Evolutionary conservation across 2,113 vertebrate genomes (phyloP), one percentile per base, ranked within the genome.

Genomic region (Thamnophis sirtalis): DNA sequence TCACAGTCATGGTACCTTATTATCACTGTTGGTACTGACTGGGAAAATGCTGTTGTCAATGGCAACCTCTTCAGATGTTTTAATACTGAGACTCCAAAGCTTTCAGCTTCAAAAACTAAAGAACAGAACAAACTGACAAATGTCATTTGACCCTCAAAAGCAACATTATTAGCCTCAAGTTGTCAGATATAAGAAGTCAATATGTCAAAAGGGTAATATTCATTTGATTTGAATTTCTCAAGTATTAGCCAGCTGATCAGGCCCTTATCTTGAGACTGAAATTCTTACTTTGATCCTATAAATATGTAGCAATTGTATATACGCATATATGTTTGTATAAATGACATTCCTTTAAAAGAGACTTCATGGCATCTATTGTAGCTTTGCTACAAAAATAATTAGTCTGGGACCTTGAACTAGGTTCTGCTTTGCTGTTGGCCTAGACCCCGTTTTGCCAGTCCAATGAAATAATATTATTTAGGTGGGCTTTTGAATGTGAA

Each of bases 11-110:
- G 28, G 33, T 21, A 49, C 33, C 84, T 86, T 86, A n/a, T 86
- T 51, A 86, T 38, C 48, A 22, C 17, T 1, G 9, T 51, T 11
- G 51, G 21, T 28, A 26, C 33, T 92, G 86, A 86, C 56, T n/a
- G 56, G 33, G 51, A 22, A 86, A 89, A 92, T 90, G 50, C 50
- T 68, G 88, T 86, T 92, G 84, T 84, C 68, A 86, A 54, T 86
- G 58, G 56, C 60, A 90, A 92, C 88, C 80, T 86, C 9, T 87
- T 58, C 50, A 90, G 24, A n/a, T 86, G 9, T 91, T 90, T 90
- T 89, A 21, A 90, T 11, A 24, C 8, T 68, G 33, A 43, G 84
- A 53, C 55, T 51, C 21, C 33, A 55, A 90, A 90, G 5, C n/a
- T 68, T 84, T 73, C n/a, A 54, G 55, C 84, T 84, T 56, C 73